Percentiles rank a stretch among this genome's conserved stretches.
Evolutionary conservation across 2,888 invertebrate species (phyloP).

Genomic region (Fragum sueziense): DNA sequence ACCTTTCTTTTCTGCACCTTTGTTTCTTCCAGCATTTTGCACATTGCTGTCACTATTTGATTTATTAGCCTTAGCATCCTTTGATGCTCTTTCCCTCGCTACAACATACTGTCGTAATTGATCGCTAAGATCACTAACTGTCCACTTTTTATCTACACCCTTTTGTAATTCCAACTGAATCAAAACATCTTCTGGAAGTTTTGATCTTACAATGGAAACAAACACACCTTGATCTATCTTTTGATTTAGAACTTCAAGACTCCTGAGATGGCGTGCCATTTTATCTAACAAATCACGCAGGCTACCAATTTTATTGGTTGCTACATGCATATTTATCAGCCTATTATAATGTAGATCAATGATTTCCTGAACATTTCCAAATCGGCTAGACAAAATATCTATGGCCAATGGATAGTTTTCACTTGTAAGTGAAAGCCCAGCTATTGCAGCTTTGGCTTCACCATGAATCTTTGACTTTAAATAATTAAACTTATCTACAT

Average conservation of each 20-base stretch:
- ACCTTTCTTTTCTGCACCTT: not conserved
- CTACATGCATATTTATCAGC: slow-evolving; percentile 31
- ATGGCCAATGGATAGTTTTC: slow-evolving; percentile 45
- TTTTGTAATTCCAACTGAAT: slow-evolving; percentile 33
- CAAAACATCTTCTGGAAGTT: slow-evolving; percentile 24
- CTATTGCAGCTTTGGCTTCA: slow-evolving; percentile 32
- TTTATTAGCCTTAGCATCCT: not conserved
- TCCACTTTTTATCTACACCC: slow-evolving; percentile 6
- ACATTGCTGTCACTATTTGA: no score
- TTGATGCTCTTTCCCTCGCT: not conserved
- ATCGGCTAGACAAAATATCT: slow-evolving; percentile 29
- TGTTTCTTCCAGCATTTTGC: not conserved
- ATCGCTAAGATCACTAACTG: slow-evolving; percentile 13
- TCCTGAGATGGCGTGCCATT: slow-evolving; percentile 29
- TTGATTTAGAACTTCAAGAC: slow-evolving; percentile 33
- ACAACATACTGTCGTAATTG: slow-evolving; percentile 22
- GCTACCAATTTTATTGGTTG: not conserved
- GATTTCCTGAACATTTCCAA: slow-evolving; percentile 42
- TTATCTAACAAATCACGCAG: slow-evolving; percentile 22
- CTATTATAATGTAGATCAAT: slow-evolving; percentile 41
- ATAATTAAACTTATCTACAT: slow-evolving; percentile 45
- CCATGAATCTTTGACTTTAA: slow-evolving; percentile 30
- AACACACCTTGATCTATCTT: slow-evolving; percentile 35
- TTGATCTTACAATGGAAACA: slow-evolving; percentile 26
- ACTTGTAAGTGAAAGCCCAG: slow-evolving; percentile 34